Percentiles rank a stretch among this genome's conserved stretches.
Evolutionary conservation across 2,888 invertebrate species (phyloP).

Genomic region (Clunio marinus): DNA sequence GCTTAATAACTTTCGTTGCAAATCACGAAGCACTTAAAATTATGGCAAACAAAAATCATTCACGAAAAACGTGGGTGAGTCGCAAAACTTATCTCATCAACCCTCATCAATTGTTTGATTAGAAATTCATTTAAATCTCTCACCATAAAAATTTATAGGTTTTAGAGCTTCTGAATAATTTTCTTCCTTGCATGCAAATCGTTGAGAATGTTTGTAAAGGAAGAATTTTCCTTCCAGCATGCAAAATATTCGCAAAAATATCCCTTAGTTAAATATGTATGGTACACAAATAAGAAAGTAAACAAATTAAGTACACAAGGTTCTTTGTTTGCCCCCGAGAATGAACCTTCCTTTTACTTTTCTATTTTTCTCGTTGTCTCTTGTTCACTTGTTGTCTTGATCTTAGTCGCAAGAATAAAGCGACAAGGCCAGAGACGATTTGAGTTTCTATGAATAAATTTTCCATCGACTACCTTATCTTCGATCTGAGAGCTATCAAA

Average conservation of each 20-base stretch:
- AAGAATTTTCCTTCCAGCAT: too few relatives aligned
- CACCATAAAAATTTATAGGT: constrained; percentile 30
- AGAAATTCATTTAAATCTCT: constrained; percentile 37
- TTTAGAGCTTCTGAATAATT: constrained; percentile 33
- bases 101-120: constrained; percentile 38
- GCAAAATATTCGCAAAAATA: constrained; percentile 25
- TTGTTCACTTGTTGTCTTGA: constrained; percentile 6
- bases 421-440: not conserved
- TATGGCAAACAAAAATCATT: not conserved
- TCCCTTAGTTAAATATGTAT: constrained; percentile 38
- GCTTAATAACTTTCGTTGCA: not conserved
- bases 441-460: constrained; percentile 13
- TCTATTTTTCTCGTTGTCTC: not conserved
- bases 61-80: not conserved
- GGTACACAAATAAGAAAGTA: constrained; percentile 36
- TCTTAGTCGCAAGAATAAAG: not conserved
- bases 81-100: constrained; percentile 21
- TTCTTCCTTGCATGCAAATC: constrained; percentile 19
- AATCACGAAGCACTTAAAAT: not conserved
- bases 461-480: constrained; percentile 1
- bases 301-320: constrained; percentile 39
- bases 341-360: constrained; percentile 29
- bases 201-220: constrained; percentile 32
- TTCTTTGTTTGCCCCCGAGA: constrained; percentile 36
- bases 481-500: not conserved